These are phyloP conservation scores for Leptura quadrifasciata DNA, from an alignment of 2,888 invertebrate species.

Conservation along the genomic window DNA sequence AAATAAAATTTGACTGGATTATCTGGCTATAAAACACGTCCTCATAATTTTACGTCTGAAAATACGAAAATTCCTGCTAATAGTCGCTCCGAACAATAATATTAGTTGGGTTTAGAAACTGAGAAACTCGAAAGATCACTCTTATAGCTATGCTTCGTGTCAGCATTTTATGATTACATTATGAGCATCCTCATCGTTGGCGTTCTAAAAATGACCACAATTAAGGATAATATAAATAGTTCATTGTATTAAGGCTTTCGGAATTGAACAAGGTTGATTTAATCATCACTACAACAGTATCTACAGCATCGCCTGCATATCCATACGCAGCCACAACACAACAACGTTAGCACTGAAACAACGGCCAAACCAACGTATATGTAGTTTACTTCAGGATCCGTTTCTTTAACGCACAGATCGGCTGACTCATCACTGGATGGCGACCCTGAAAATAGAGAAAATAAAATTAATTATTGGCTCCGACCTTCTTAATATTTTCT, in stretches of 20 bases:
- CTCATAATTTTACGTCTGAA: background rate
- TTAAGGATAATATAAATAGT: constrained; percentile 53
- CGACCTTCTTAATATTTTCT: constrained; percentile 7
- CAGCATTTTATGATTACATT: background rate
- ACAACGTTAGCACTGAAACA: constrained; percentile 66
- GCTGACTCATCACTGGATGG: constrained; percentile 83
- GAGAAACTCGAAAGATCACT: background rate
- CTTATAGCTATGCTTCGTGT: background rate
- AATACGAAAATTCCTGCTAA: background rate
- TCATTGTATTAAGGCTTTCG: constrained; percentile 57
- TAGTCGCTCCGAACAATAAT: background rate
- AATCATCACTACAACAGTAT: constrained; percentile 68
- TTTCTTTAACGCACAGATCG: constrained; percentile 78
- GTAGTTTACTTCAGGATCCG: constrained; percentile 69
- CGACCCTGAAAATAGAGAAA: constrained; percentile 63
- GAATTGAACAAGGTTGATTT: constrained; percentile 58
- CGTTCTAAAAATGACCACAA: constrained; percentile 35
- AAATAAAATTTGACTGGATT: no score
- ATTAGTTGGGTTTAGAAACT: background rate
- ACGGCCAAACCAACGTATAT: constrained; percentile 68
- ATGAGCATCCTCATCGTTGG: constrained; percentile 12
- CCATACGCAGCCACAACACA: constrained; percentile 71
- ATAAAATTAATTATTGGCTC: background rate
- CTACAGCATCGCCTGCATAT: constrained; percentile 70
- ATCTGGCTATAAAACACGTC: background rate